These are phyloP conservation scores for Helicolenus hilgendorfi DNA, from an alignment of 2,797 vertebrate genomes.

Conservation along the genomic window DNA sequence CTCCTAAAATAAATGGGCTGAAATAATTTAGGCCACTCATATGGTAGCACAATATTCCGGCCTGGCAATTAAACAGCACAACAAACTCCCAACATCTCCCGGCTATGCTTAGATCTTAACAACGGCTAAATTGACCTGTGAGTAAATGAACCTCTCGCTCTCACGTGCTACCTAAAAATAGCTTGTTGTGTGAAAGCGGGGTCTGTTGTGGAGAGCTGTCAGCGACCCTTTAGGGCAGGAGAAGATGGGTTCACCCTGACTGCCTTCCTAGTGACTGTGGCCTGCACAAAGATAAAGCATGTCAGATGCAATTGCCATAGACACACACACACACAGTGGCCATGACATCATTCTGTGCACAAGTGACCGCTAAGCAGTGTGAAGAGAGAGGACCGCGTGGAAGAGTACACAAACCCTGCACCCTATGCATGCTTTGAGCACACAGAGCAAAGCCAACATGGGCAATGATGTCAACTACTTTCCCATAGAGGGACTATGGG, in stretches of 20 bases:
- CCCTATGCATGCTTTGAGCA: constrained; percentile 83
- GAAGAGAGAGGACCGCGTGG: constrained; percentile 73
- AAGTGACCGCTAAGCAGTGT: constrained; percentile 73
- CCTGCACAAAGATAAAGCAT: constrained; percentile 92
- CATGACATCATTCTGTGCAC: constrained; percentile 90
- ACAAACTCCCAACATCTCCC: constrained; percentile 51
- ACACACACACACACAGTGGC: constrained; percentile 57
- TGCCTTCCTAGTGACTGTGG: constrained; percentile 67
- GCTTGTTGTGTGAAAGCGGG: constrained; percentile 79
- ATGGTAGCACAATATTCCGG: constrained; percentile 55
- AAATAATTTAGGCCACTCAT: constrained; percentile 70
- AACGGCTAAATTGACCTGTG: constrained; percentile 62
- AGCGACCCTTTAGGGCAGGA: constrained; percentile 66
- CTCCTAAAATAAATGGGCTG: constrained; percentile 76
- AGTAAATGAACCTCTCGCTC: constrained; percentile 71
- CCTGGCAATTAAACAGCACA: constrained; percentile 69
- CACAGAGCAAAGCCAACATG: constrained; percentile 84
- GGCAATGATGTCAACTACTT: constrained; percentile 87
- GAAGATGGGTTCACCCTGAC: constrained; percentile 74
- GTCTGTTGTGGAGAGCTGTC: constrained; percentile 71
- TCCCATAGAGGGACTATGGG: constrained; percentile 83
- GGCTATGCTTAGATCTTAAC: constrained; percentile 59
- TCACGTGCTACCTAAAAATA: constrained; percentile 87
- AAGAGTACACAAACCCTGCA: constrained; percentile 82
- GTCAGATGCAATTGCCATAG: constrained; percentile 87